Conservation (phyloP, 1,140 invertebrate genomes). For the Leptonema lineaticorne region DNA sequence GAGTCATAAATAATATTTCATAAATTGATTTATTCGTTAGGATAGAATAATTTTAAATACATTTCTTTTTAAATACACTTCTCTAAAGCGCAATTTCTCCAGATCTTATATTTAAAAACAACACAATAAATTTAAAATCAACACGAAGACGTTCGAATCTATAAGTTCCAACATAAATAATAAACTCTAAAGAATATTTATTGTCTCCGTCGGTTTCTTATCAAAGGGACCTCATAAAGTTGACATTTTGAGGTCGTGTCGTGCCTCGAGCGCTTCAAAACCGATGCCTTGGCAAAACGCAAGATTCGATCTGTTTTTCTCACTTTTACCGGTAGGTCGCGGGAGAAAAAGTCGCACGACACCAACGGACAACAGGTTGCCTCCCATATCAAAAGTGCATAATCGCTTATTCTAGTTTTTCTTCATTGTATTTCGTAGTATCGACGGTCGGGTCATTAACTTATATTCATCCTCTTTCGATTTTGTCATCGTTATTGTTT, state of each 20-base stretch:
- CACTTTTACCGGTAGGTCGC: conserved; percentile 6
- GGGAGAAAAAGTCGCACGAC: not conserved
- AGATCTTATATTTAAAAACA: not conserved
- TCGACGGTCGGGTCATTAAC: too few species aligned
- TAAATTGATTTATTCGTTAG: too few species aligned
- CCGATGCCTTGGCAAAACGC: not conserved
- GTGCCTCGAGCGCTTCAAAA: conserved; percentile 29
- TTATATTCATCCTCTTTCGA: too few species aligned
- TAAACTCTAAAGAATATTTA: not conserved
- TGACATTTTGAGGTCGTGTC: conserved; percentile 35
- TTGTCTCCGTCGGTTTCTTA: conserved; percentile 5
- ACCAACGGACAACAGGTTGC: not conserved
- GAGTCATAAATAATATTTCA: too few species aligned
- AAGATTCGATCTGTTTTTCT: conserved; percentile 13
- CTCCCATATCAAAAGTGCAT: not conserved
- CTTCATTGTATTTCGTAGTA: not conserved
- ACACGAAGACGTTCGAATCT: too few species aligned
- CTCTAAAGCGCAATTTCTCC: too few species aligned
- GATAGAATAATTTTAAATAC: too few species aligned
- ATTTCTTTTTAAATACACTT: too few species aligned
- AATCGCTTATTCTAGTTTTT: not conserved
- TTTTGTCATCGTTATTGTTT: too few species aligned
- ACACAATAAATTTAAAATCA: not conserved
- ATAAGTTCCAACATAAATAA: too few species aligned
- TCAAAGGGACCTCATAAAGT: conserved; percentile 24